phyloP scores from a whole-genome alignment of 1,140 invertebrate species.

The Rhagoletis zephyria region DNA sequence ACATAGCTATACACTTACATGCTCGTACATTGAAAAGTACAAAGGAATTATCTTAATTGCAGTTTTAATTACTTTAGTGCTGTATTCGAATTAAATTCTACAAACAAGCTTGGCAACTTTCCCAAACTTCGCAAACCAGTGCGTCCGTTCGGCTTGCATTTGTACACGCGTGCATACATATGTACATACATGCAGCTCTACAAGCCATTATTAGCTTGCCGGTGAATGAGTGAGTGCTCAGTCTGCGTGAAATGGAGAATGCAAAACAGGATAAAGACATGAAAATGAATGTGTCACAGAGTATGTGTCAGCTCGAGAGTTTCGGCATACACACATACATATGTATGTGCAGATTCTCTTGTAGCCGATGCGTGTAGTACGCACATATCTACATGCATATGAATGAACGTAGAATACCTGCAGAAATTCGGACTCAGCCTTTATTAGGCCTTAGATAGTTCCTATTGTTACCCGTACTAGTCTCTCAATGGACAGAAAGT shows the following conservation, averaged over 20 bases:
- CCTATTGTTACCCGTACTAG: too few relatives aligned
- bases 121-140: neutral
- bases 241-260: conserved; percentile 15
- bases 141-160: neutral
- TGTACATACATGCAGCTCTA: neutral
- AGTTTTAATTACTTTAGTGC: conserved; percentile 20
- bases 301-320: too few relatives aligned
- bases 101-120: neutral
- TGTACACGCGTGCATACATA: too few relatives aligned
- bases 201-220: neutral
- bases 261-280: neutral
- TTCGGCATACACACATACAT: too few relatives aligned
- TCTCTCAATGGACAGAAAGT: too few relatives aligned
- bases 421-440: too few relatives aligned
- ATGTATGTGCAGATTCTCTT: too few relatives aligned
- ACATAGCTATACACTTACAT: neutral
- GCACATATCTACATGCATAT: too few relatives aligned
- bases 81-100: neutral
- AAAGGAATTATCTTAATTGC: neutral
- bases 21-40: neutral
- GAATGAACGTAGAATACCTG: too few relatives aligned
- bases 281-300: too few relatives aligned
- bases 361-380: too few relatives aligned
- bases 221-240: neutral
- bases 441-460: too few relatives aligned